Percentiles rank a stretch among this genome's conserved stretches.
Evolutionary conservation across 2,797 vertebrate genomes (phyloP).

Genomic region (Thamnophis elegans): DNA sequence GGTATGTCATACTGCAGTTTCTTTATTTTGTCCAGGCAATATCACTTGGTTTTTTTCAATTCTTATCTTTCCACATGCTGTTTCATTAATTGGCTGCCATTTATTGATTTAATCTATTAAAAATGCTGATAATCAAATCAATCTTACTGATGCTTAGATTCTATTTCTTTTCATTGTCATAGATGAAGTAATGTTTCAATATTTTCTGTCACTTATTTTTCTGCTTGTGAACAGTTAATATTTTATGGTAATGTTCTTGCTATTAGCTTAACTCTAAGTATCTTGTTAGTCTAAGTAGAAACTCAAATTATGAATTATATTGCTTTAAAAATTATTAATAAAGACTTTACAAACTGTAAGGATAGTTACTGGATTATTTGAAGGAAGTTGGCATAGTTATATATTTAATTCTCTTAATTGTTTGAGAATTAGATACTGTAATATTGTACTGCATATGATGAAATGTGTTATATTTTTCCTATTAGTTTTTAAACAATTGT

Average conservation of each 20-base stretch:
- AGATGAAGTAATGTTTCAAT: slow-evolving; percentile 58
- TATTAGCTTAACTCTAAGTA: slow-evolving; percentile 60
- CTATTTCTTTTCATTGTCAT: slow-evolving; percentile 55
- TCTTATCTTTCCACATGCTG: slow-evolving; percentile 4
- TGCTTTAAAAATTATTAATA: slow-evolving; percentile 39
- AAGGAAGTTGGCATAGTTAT: neutral
- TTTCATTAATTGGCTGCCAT: slow-evolving; percentile 6
- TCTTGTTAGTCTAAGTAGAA: slow-evolving; percentile 15
- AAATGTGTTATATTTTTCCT: neutral
- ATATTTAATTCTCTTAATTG: slow-evolving; percentile 9
- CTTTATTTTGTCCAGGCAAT: neutral
- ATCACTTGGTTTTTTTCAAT: slow-evolving; percentile 22
- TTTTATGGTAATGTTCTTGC: slow-evolving; percentile 43
- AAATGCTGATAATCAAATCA: slow-evolving; percentile 45
- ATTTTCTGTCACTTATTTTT: slow-evolving; percentile 62
- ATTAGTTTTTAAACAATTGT: slow-evolving; percentile 10
- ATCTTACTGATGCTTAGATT: slow-evolving; percentile 52
- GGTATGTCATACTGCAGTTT: neutral
- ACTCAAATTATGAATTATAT: slow-evolving; percentile 24
- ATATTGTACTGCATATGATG: neutral
- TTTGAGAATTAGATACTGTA: neutral
- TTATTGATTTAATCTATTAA: slow-evolving; percentile 42
- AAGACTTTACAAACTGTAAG: slow-evolving; percentile 32
- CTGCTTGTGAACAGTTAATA: slow-evolving; percentile 52
- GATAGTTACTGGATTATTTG: slow-evolving; percentile 25